Base-by-base conservation (phyloP, 1,140 invertebrate species). In the Pristionchus pacificus region DNA sequence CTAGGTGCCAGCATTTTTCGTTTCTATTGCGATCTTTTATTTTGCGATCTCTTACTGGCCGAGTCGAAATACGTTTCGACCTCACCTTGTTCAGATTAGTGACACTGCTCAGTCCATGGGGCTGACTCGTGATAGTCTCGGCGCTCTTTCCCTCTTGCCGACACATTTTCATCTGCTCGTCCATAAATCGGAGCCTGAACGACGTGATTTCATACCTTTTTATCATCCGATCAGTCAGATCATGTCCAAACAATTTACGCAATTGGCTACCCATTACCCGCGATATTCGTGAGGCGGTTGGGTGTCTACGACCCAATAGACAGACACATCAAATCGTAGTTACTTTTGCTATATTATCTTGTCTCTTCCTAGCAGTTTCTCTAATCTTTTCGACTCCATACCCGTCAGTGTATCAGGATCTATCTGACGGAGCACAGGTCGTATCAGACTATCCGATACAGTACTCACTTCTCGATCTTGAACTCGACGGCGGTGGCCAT, bases 71-170 rank as follows among this genome's bases (percentile, higher is more conserved):
- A n/a, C n/a, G n/a, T n/a, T n/a, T n/a, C n/a, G n/a, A n/a, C n/a
- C n/a, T n/a, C n/a, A 72, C 55, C 38, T 73, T 73, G 30, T 38
- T 73, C 55, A 73, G 66, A 55, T 73, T 68, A n/a, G 71, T 73
- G 60, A 70, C 59, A 29, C 38, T 30, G 1, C 59, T 66, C 1
- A 73, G 28, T 14, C 71, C 71, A 30, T 73, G 71, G 32, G 71
- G 71, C 30, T 73, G 71, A 58, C 68, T 73, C 29, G 71, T 73
- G 2, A 73, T 70, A 2, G 60, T 58, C 15, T 73, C 67, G 2
- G 67, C 65, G 25, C 55, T 69, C 24, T 30, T 55, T 38, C 64
- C 32, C n/a, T 73, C 71, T 33, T 63, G 69, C 55, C 57, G 30
- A 27, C 65, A 73, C 31, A 38, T 72, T 13, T 60, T 60, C 71